Percentiles rank a stretch among this genome's conserved stretches.
Conservation (phyloP, 1,140 invertebrate genomes). For the Lysiphlebus fabarum region DNA sequence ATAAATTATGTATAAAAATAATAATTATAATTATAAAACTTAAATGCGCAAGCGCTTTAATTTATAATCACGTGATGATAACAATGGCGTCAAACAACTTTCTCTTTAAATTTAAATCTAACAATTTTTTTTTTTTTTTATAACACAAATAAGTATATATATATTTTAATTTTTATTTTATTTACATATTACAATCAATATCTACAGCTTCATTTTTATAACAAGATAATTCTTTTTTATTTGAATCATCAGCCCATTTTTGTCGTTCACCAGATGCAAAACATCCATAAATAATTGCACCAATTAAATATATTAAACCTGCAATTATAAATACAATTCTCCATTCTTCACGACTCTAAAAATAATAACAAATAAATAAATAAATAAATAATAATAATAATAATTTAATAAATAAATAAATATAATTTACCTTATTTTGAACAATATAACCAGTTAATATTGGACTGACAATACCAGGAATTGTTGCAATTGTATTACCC, state of each 20-base stretch:
- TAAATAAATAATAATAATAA: neutral
- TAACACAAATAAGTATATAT: too few relatives aligned
- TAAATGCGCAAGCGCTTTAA: too few relatives aligned
- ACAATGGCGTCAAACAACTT: too few relatives aligned
- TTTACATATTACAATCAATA: conserved; percentile 31
- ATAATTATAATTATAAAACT: too few relatives aligned
- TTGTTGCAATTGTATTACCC: conserved; percentile 82
- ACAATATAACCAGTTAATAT: conserved; percentile 76
- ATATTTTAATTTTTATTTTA: too few relatives aligned
- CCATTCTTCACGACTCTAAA: conserved; percentile 74
- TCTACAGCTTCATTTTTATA: conserved; percentile 47
- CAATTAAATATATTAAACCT: conserved; percentile 72
- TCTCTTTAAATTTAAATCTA: too few relatives aligned
- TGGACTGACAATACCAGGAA: conserved; percentile 85
- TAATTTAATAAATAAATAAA: neutral
- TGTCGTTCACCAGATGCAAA: conserved; percentile 78
- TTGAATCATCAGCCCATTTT: conserved; percentile 65
- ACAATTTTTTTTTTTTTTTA: too few relatives aligned
- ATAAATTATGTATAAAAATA: too few relatives aligned
- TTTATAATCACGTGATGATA: too few relatives aligned
- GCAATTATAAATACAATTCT: conserved; percentile 80
- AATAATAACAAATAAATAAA: conserved; percentile 22
- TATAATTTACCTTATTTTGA: conserved; percentile 58
- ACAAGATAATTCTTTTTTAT: conserved; percentile 37
- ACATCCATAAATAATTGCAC: conserved; percentile 74